These are phyloP conservation scores for Rutilus rutilus DNA, from an alignment of 2,113 vertebrate species.

Conservation along the genomic window DNA sequence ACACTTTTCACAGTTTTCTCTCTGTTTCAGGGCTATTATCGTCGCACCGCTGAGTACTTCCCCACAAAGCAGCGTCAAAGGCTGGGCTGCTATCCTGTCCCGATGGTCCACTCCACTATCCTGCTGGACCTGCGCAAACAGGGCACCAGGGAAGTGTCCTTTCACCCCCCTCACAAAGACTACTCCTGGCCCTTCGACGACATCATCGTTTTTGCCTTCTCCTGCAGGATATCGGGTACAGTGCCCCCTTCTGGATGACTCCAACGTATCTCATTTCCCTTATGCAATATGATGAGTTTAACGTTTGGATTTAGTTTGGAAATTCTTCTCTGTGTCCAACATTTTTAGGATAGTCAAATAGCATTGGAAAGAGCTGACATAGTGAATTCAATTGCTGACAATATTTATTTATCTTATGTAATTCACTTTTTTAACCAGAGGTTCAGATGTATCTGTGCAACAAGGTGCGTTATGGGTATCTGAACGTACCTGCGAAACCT, in stretches of 20 bases:
- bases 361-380: not conserved
- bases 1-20: not conserved
- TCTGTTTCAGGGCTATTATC: conserved; percentile 87
- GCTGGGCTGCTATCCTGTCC: conserved; percentile 85
- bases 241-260: not conserved
- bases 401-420: not conserved
- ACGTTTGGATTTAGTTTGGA: conserved; percentile 8
- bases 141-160: conserved; percentile 81
- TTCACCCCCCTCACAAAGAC: conserved; percentile 88
- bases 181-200: conserved; percentile 96
- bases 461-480: conserved; percentile 86
- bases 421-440: conserved; percentile 69
- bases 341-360: not conserved
- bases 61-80: conserved; percentile 91
- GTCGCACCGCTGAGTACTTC: conserved; percentile 92
- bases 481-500: conserved; percentile 87
- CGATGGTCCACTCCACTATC: conserved; percentile 93
- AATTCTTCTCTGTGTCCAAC: not conserved
- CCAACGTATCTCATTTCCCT: not conserved
- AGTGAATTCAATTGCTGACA: not conserved
- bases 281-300: conserved; percentile 1
- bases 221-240: conserved; percentile 86
- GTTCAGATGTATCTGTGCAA: conserved; percentile 87
- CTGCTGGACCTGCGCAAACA: conserved; percentile 86
- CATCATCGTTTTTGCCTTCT: conserved; percentile 94